Evolutionary conservation across 1,140 invertebrate genomes (phyloP).

Genomic region (Trialeurodes vaporariorum): DNA sequence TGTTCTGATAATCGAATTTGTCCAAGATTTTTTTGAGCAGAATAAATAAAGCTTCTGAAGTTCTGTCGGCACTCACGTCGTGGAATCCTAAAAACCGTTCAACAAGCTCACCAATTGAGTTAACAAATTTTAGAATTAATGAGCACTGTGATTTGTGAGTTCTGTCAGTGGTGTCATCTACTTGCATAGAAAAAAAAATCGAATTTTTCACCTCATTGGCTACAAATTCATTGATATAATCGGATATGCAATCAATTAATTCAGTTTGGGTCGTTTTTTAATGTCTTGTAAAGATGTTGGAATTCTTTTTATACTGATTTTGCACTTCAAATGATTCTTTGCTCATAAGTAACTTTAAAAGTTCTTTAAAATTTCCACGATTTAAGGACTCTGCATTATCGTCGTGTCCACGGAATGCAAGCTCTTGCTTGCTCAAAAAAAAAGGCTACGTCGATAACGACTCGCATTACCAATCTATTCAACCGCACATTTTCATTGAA

Average conservation of each 20-base stretch:
- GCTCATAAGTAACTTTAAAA: background rate
- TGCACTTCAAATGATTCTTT: background rate
- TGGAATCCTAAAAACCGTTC: conserved; percentile 8
- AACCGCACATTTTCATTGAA: too few species aligned
- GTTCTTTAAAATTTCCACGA: conserved; percentile 3
- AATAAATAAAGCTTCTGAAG: too few species aligned
- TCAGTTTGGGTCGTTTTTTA: conserved; percentile 2
- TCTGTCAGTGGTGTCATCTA: conserved; percentile 15
- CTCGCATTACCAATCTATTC: conserved; percentile 3
- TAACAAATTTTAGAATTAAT: conserved; percentile 6
- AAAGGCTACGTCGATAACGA: background rate
- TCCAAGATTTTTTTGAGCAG: too few species aligned
- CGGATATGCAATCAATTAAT: conserved; percentile 3
- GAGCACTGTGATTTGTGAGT: conserved; percentile 8
- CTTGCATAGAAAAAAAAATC: conserved; percentile 11
- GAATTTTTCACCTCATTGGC: conserved; percentile 6
- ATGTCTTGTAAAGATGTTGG: background rate
- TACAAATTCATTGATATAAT: conserved; percentile 1
- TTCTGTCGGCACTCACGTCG: background rate
- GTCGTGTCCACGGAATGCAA: background rate
- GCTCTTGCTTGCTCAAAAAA: background rate
- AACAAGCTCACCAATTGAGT: background rate
- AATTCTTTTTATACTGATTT: conserved; percentile 2
- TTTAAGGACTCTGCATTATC: conserved; percentile 1
- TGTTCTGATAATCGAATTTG: too few species aligned